Conservation (phyloP, 2,888 invertebrate species). For the Steinernema carpocapsae region DNA sequence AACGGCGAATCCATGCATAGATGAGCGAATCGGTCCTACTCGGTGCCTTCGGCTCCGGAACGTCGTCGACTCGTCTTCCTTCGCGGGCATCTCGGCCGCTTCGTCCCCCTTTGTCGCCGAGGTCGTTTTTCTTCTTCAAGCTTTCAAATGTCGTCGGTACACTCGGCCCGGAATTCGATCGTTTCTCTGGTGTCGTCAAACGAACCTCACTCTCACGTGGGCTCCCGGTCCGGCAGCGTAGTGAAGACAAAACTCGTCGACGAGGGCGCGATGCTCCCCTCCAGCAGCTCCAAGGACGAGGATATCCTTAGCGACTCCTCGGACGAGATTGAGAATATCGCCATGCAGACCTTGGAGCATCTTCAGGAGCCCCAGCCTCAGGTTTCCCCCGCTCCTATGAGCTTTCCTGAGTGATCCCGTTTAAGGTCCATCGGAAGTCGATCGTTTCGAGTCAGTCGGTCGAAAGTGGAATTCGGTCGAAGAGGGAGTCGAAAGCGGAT, state of each 20-base stretch:
- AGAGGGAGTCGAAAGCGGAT: conserved; percentile 24
- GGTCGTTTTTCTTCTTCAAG: background rate
- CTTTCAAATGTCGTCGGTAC: conserved; percentile 16
- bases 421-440: conserved; percentile 28
- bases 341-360: conserved; percentile 56
- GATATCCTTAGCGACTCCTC: conserved; percentile 58
- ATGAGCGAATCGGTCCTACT: background rate
- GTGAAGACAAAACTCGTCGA: conserved; percentile 36
- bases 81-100: background rate
- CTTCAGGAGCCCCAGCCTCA: conserved; percentile 51
- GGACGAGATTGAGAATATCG: conserved; percentile 62
- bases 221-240: conserved; percentile 12
- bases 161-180: conserved; percentile 58
- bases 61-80: conserved; percentile 3
- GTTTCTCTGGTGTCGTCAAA: conserved; percentile 54
- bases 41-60: background rate
- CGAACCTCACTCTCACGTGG: conserved; percentile 36
- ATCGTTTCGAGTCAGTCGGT: background rate
- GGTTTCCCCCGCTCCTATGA: background rate
- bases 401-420: background rate
- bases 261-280: conserved; percentile 61
- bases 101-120: conserved; percentile 18
- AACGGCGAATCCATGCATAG: conserved; percentile 32
- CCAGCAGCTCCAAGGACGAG: conserved; percentile 58
- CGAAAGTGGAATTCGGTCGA: conserved; percentile 4